Evolutionary conservation across 2,113 vertebrate genomes (phyloP).

Genomic region (Trichomycterus rosablanca): DNA sequence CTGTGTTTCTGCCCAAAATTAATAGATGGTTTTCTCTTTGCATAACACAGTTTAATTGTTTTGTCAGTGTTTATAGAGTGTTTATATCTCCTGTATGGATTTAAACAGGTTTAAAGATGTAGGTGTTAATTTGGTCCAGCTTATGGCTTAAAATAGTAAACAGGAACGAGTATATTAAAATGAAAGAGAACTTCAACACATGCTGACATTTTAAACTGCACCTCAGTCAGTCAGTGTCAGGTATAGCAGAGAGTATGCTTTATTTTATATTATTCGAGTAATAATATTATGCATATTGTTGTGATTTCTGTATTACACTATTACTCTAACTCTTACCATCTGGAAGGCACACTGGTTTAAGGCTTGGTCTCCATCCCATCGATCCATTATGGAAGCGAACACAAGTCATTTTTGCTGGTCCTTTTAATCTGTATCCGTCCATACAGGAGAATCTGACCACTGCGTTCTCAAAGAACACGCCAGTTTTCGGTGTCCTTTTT

Average conservation of each 20-base stretch:
- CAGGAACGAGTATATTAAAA: too few relatives aligned
- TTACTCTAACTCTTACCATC: conserved; percentile 64
- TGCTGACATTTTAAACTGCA: neutral
- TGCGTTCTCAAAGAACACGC: conserved; percentile 73
- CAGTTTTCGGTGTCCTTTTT: conserved; percentile 66
- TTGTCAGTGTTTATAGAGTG: too few relatives aligned
- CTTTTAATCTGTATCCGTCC: conserved; percentile 76
- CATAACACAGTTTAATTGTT: too few relatives aligned
- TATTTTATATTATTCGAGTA: too few relatives aligned
- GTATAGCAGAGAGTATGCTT: too few relatives aligned
- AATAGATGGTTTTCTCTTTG: too few relatives aligned
- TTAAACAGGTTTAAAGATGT: too few relatives aligned
- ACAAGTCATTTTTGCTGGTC: conserved; percentile 74
- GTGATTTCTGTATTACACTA: neutral
- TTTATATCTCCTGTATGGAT: too few relatives aligned
- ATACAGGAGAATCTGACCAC: conserved; percentile 75
- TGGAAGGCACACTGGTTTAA: conserved; percentile 73
- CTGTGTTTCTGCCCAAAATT: too few relatives aligned
- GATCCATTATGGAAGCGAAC: conserved; percentile 71
- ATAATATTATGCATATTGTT: neutral
- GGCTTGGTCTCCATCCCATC: conserved; percentile 75
- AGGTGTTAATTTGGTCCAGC: neutral
- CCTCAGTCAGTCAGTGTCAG: too few relatives aligned
- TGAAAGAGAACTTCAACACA: neutral
- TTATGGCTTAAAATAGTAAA: neutral